Base-by-base conservation (phyloP, 2,888 invertebrate genomes). In the Lamellibrachia columna region DNA sequence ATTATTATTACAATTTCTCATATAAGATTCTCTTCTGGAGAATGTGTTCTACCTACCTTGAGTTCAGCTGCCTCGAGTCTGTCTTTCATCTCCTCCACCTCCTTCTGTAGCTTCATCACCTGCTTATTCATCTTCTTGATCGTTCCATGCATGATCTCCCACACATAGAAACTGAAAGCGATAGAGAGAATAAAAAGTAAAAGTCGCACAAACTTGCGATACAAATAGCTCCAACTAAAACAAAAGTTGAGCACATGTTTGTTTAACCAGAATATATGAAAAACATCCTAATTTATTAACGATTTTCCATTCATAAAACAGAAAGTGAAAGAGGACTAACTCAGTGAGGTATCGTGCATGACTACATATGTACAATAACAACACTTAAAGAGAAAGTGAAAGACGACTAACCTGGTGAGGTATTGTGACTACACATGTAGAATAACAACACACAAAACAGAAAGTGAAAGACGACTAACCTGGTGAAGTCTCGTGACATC, bases 111-210 rank as follows among this genome's bases (percentile, higher is more conserved):
- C 96, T 98, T 98, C 0, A 98, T 98, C 3, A 99, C 99, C 95
- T 99, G 98, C 96, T 98, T 98, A 96, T 98, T 99, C 98, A 99
- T 99, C 97, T 99, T 99, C 95, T 98, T 98, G 92, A 99, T 98
- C 3, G 99, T 99, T 93, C 98, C 97, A 96, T 99, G 99, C 92
- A 99, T 97, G 93, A 99, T 98, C 97, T 99, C 99, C 99, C 99
- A 99, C 52, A 99, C 97, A 96, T 98, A 99, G 95, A 98, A 97
- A 97, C 98, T 98, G 55, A 53, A 91, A 53, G 28, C 6, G 91
- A 22, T 53, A 53, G 28, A 22, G 22, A 15, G 40, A 40, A 40
- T 40, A 40, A 40, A 40, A 40, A 40, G 40, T 40, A 40, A 40
- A 40, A 40, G 40, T 1, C 40, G 40, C 40, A 40, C 40, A 40